These are phyloP conservation scores for Osmoderma eremita DNA, from an alignment of 2,888 invertebrate species.

Conservation along the genomic window DNA sequence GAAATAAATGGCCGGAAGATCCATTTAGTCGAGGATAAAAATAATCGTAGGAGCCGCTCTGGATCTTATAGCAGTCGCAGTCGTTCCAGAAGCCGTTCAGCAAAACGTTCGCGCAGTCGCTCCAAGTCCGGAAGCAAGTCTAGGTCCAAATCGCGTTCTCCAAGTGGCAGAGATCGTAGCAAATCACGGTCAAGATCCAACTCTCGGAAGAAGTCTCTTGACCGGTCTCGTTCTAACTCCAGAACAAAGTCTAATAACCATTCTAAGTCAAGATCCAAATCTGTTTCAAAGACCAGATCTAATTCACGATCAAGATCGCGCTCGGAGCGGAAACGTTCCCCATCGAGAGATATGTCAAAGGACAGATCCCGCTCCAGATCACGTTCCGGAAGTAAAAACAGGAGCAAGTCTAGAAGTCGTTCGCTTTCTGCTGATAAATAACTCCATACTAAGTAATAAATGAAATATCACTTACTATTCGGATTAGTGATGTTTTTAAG, in stretches of 20 bases:
- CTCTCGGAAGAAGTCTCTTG: slow-evolving; percentile 60
- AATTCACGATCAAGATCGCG: slow-evolving; percentile 66
- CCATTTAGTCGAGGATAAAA: slow-evolving; percentile 88
- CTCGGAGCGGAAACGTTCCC: slow-evolving; percentile 57
- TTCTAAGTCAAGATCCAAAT: slow-evolving; percentile 47
- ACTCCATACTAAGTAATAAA: slow-evolving; percentile 47
- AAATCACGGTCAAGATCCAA: slow-evolving; percentile 59
- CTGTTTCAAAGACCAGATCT: slow-evolving; percentile 65
- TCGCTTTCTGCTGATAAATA: slow-evolving; percentile 57
- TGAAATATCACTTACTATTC: slow-evolving; percentile 26
- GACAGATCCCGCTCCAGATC: slow-evolving; percentile 60
- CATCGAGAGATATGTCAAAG: slow-evolving; percentile 55
- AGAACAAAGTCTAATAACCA: slow-evolving; percentile 41
- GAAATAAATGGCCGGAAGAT: slow-evolving; percentile 96
- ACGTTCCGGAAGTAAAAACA: slow-evolving; percentile 57
- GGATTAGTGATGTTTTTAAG: slow-evolving; percentile 34
- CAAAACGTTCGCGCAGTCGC: slow-evolving; percentile 64
- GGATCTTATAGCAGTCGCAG: slow-evolving; percentile 64
- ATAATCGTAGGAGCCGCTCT: slow-evolving; percentile 64
- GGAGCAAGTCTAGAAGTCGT: slow-evolving; percentile 58
- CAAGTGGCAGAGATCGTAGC: slow-evolving; percentile 37
- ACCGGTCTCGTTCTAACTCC: slow-evolving; percentile 54
- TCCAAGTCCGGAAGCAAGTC: slow-evolving; percentile 55
- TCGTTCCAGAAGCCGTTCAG: slow-evolving; percentile 65
- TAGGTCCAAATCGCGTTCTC: slow-evolving; percentile 41